Conservation (phyloP, 64 coral and sea anemone species). For the Dendrophyllia cribrosa region DNA sequence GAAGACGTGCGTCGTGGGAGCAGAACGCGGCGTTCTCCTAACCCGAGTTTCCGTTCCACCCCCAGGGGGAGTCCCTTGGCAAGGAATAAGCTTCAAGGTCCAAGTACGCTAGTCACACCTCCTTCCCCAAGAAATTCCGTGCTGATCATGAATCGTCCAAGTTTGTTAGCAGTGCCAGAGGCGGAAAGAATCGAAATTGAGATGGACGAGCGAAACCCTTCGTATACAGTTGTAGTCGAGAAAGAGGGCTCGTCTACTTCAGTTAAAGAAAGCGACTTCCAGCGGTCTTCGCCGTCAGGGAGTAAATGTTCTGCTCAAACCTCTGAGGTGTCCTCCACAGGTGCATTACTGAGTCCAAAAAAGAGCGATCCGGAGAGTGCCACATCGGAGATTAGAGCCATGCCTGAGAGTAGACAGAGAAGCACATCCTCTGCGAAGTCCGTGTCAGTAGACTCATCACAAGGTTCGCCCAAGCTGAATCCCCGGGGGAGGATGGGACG, state of each 20-base stretch:
- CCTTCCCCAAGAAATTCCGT: slow-evolving; percentile 16
- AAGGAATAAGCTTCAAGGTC: neutral
- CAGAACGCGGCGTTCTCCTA: slow-evolving; percentile 6
- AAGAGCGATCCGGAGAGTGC: slow-evolving; percentile 18
- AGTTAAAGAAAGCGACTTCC: neutral
- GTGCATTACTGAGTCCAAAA: neutral
- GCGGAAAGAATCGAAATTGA: slow-evolving; percentile 35
- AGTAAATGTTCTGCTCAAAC: neutral
- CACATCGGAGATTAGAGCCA: neutral
- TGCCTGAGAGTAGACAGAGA: slow-evolving; percentile 27
- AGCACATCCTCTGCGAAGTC: slow-evolving; percentile 56
- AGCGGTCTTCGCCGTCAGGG: slow-evolving; percentile 3
- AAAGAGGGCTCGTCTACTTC: neutral
- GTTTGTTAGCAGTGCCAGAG: slow-evolving; percentile 32
- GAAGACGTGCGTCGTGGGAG: slow-evolving; percentile 26
- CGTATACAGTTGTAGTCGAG: neutral
- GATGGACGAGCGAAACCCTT: slow-evolving; percentile 19
- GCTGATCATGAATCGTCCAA: neutral
- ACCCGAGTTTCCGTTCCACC: slow-evolving; percentile 20
- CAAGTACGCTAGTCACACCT: neutral
- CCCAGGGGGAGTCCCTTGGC: neutral
- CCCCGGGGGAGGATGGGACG: slow-evolving; percentile 75
- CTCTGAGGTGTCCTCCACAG: neutral
- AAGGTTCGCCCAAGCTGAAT: slow-evolving; percentile 67
- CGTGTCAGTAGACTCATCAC: slow-evolving; percentile 69